Evolutionary conservation across 2,113 vertebrate species (phyloP).

Genomic region (Butastur rufipennis): DNA sequence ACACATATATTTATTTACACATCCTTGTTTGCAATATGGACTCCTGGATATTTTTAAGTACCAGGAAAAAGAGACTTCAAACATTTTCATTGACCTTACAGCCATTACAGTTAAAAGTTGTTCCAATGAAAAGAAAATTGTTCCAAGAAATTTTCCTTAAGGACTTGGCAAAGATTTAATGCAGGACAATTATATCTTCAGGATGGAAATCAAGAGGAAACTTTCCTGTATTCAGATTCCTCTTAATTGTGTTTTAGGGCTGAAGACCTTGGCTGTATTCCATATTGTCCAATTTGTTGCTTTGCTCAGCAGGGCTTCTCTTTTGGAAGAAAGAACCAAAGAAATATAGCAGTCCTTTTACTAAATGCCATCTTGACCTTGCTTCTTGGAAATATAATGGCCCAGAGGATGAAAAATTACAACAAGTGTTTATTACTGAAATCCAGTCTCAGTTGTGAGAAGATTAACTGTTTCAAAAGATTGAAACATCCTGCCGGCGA

Average conservation of each 20-base stretch:
- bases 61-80: constrained; percentile 29
- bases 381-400: neutral
- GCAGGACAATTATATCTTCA: constrained; percentile 22
- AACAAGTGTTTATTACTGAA: constrained; percentile 28
- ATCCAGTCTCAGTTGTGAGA: neutral
- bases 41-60: constrained; percentile 46
- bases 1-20: constrained; percentile 44
- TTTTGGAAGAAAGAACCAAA: neutral
- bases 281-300: neutral
- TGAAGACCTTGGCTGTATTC: neutral
- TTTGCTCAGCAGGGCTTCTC: neutral
- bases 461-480: constrained; percentile 4
- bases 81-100: constrained; percentile 47
- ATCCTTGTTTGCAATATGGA: neutral
- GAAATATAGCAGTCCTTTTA: neutral
- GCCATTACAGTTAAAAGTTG: neutral
- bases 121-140: constrained; percentile 38
- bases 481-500: neutral
- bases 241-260: neutral
- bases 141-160: constrained; percentile 39
- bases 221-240: neutral
- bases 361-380: constrained; percentile 32
- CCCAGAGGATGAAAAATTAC: constrained; percentile 16
- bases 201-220: neutral
- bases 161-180: constrained; percentile 34